Evolutionary conservation across 2,797 vertebrate species (phyloP).

Genomic region (Eurystomus glaucurus): DNA sequence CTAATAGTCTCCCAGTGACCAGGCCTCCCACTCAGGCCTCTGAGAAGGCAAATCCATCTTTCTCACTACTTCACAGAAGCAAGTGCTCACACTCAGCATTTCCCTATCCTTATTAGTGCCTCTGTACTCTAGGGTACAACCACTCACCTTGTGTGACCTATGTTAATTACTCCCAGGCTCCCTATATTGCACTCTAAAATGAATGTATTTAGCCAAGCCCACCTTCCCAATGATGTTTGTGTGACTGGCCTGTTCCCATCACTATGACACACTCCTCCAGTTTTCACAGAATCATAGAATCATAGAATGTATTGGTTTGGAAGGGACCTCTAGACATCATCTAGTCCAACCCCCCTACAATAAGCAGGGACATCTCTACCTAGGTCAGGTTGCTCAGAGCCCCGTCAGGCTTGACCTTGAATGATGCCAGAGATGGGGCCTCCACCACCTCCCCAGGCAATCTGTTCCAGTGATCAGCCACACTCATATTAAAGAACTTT

Average conservation of each 20-base stretch:
- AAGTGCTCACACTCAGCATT: neutral
- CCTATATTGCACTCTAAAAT: neutral
- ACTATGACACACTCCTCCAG: neutral
- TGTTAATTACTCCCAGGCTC: neutral
- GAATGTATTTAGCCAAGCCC: neutral
- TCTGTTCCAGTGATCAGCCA: too few relatives aligned
- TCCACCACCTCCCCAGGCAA: too few relatives aligned
- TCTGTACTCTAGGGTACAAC: neutral
- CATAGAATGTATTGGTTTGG: too few relatives aligned
- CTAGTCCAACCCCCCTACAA: too few relatives aligned
- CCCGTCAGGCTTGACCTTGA: too few relatives aligned
- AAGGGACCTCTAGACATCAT: too few relatives aligned
- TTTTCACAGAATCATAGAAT: neutral
- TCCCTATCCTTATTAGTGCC: neutral
- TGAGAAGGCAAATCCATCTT: neutral
- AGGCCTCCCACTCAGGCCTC: neutral
- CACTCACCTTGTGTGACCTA: neutral
- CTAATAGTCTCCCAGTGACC: neutral
- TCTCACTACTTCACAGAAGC: neutral
- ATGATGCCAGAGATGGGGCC: too few relatives aligned
- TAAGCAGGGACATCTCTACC: too few relatives aligned
- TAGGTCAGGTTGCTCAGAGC: too few relatives aligned
- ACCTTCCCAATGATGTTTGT: rapidly evolving
- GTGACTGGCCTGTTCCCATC: neutral
- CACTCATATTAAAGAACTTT: too few relatives aligned